These are phyloP conservation scores for Leptonema lineaticorne DNA, from an alignment of 1,140 invertebrate genomes.

Conservation along the genomic window DNA sequence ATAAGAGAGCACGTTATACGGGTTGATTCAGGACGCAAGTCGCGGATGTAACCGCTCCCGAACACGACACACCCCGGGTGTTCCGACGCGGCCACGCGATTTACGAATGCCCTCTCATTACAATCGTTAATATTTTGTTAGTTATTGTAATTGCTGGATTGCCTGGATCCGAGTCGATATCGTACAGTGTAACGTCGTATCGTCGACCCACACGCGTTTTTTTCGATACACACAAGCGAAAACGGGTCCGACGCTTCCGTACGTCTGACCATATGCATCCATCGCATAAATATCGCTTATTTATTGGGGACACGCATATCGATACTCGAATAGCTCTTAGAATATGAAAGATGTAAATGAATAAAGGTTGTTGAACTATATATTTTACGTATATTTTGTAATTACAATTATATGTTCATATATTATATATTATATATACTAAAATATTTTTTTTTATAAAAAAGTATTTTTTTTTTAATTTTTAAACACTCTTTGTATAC, in stretches of 20 bases:
- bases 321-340: too few species aligned
- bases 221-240: too few species aligned
- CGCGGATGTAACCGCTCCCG: conserved; percentile 33
- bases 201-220: background rate
- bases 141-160: conserved; percentile 35
- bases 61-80: conserved; percentile 34
- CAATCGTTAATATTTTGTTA: conserved; percentile 40
- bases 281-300: background rate
- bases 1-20: background rate
- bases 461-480: too few species aligned
- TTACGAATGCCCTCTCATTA: conserved; percentile 39
- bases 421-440: too few species aligned
- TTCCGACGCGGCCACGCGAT: conserved; percentile 24
- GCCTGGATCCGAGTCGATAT: conserved; percentile 11
- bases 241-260: background rate
- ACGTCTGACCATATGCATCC: background rate
- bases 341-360: too few species aligned
- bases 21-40: conserved; percentile 26
- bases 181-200: too few species aligned
- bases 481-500: too few species aligned
- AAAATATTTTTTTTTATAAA: too few species aligned
- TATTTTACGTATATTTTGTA: too few species aligned
- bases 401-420: too few species aligned
- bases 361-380: too few species aligned
- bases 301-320: too few species aligned